Evolutionary conservation across 2,888 invertebrate species (phyloP), one percentile per base, ranked within the genome.

Genomic region (Alloscopus bannaensis): DNA sequence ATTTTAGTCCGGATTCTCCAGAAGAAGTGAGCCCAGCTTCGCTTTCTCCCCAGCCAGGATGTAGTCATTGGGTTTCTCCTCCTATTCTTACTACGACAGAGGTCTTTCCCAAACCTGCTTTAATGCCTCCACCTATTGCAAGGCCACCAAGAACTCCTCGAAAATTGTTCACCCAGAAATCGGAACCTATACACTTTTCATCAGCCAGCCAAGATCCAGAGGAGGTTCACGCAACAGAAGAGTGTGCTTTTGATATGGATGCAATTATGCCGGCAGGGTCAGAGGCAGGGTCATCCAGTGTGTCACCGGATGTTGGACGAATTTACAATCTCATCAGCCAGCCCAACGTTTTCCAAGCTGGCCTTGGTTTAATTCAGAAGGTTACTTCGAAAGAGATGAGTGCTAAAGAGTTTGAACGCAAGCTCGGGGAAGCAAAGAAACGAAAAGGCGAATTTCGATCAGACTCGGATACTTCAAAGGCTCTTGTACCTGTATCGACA

Each of bases 111-210:
- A n/a, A n/a, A n/a, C n/a, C n/a, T n/a, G n/a, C n/a, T n/a, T n/a
- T n/a, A n/a, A n/a, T n/a, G n/a, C 80, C 80, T 40, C 80, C 80
- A 1, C 82, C 82, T 0, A 70, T 69, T n/a, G 47, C 65, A 18
- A 31, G 82, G 16, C 80, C 82, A 3, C 82, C 80, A 24, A 42
- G 78, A 31, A 78, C 78, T 24, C 72, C 82, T 13, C 65, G 68
- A 22, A 80, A 80, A 52, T 11, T 62, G 1, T 47, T 71, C 40
- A 60, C 28, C n/a, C 24, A 22, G 29, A 50, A 16, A 6, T 47
- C 18, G 4, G 47, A 47, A 13, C 8, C 6, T 36, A 36, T 36
- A 13, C 13, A 8, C 8, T 8, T 6, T 45, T 45, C n/a, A 45
- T 16, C 45, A 18, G 13, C n/a, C 18, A 45, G 45, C 24, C 62